Base-by-base conservation (phyloP, 2,113 vertebrate species). In the Isichthys henryi region DNA sequence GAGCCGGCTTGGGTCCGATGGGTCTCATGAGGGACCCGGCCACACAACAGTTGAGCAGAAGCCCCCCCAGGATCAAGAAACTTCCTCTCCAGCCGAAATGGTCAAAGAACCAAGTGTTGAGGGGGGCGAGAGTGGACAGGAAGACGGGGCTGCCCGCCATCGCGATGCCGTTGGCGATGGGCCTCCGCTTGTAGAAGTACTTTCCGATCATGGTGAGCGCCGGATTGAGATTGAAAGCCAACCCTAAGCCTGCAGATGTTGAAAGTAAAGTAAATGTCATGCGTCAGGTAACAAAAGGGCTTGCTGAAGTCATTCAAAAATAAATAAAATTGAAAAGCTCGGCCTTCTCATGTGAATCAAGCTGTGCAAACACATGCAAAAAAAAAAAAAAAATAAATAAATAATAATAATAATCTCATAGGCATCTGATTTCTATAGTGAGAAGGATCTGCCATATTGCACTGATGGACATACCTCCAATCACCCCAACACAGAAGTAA, bases 131-230 rank as follows among this genome's bases (percentile, higher is more conserved):
- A 0, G 98, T 99, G 74, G 97, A 99, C 66, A 99, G 96, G 88
- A 99, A 98, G n/a, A 99, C 98, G 0, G 98, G 98, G 92, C 98
- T 99, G 91, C 98, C 98, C 0, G 98, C 98, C 98, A 99, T 99
- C 0, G 98, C 98, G 74, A 99, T 94, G 23, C 98, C 98, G 0
- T 99, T 99, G 74, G 98, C 98, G 90, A 99, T 93, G 0, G 98
- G 98, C 11, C 98, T 96, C 0, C 89, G 96, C 90, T 97, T 97
- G 94, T 95, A 99, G 95, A 99, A 99, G 92, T 99, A 99, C 91
- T 97, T 99, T 58, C 98, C 98, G 0, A 99, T 99, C 98, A 99
- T 99, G 0, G 98, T 99, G 91, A 99, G 95, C 31, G 98, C 97
- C 0, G 98, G 98, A 90, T 99, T 99, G 93, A 99, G 94, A 94